Evolutionary conservation across 2,888 invertebrate genomes (phyloP).

Genomic region (Drosophila vallismaia): DNA sequence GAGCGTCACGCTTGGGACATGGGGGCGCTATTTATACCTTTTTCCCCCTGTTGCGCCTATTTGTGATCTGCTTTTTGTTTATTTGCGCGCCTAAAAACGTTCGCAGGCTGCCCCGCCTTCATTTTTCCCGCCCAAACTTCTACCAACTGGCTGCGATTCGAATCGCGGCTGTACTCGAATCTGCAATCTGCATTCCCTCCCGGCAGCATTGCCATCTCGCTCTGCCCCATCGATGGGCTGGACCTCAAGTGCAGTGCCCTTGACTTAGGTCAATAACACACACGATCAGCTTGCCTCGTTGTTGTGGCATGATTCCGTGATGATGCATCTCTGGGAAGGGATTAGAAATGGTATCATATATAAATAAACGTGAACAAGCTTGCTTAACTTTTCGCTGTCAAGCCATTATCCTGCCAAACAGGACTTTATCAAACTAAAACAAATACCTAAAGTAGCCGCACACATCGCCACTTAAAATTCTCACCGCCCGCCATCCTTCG

Average conservation of each 20-base stretch:
- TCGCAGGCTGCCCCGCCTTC: constrained; percentile 1
- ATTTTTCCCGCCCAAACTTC: not conserved
- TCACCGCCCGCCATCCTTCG: constrained; percentile 24
- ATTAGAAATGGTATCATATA: constrained; percentile 4
- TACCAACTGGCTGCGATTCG: constrained; percentile 22
- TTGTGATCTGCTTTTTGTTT: constrained; percentile 46
- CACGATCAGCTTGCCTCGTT: constrained; percentile 11
- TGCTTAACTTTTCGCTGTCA: not conserved
- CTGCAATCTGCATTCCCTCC: constrained; percentile 47
- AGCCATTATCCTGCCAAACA: not conserved
- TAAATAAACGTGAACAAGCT: not conserved
- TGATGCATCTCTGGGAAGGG: not conserved
- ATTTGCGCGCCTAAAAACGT: constrained; percentile 42
- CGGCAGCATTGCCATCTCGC: constrained; percentile 21
- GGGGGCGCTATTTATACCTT: constrained; percentile 63
- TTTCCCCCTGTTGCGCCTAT: constrained; percentile 5
- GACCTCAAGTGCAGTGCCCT: constrained; percentile 80
- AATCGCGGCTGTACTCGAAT: constrained; percentile 44
- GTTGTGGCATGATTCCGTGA: not conserved
- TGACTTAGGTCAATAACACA: constrained; percentile 83
- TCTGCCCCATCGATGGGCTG: constrained; percentile 1
- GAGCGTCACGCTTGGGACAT: constrained; percentile 53
- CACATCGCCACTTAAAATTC: constrained; percentile 19
- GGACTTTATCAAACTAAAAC: constrained; percentile 29
- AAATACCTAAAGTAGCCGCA: constrained; percentile 25